phyloP scores from a whole-genome alignment of 2,888 invertebrate genomes.

The Geotrupes spiniger region DNA sequence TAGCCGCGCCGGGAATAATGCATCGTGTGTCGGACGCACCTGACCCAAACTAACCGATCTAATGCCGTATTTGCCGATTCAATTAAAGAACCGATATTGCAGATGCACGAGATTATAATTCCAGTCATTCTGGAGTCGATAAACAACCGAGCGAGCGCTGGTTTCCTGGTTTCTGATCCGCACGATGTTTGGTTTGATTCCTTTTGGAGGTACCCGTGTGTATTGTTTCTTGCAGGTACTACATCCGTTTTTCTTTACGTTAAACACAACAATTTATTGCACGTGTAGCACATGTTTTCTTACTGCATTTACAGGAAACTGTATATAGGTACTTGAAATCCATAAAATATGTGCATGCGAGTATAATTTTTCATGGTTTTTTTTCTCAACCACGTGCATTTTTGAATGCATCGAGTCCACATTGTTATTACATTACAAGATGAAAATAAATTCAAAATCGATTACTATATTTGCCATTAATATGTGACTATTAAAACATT shows the following conservation, averaged over 20 bases:
- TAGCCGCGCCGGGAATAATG: slow-evolving; percentile 19
- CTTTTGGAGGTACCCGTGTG: slow-evolving; percentile 21
- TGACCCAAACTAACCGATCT: slow-evolving; percentile 25
- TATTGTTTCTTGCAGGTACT: slow-evolving; percentile 23
- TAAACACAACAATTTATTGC: slow-evolving; percentile 28
- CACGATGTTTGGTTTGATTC: slow-evolving; percentile 30
- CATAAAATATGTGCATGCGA: slow-evolving; percentile 13
- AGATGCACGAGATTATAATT: slow-evolving; percentile 42
- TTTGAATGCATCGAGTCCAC: too few relatives aligned
- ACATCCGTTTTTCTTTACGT: slow-evolving; percentile 23
- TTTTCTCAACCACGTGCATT: too few relatives aligned
- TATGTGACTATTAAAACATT: too few relatives aligned
- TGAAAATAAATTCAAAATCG: too few relatives aligned
- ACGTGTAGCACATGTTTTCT: slow-evolving; percentile 26
- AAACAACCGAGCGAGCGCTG: slow-evolving; percentile 36
- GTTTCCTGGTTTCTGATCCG: slow-evolving; percentile 39
- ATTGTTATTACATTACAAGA: too few relatives aligned
- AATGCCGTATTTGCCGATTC: slow-evolving; percentile 39
- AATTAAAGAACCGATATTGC: slow-evolving; percentile 42
- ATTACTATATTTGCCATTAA: too few relatives aligned
- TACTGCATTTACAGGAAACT: slow-evolving; percentile 17
- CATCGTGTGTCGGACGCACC: slow-evolving; percentile 20
- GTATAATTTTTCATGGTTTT: neutral
- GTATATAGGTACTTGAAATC: slow-evolving; percentile 18
- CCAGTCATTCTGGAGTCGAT: slow-evolving; percentile 37